Conservation (phyloP, 2,797 vertebrate species). For the Tokudaia tokunoshimensis region DNA sequence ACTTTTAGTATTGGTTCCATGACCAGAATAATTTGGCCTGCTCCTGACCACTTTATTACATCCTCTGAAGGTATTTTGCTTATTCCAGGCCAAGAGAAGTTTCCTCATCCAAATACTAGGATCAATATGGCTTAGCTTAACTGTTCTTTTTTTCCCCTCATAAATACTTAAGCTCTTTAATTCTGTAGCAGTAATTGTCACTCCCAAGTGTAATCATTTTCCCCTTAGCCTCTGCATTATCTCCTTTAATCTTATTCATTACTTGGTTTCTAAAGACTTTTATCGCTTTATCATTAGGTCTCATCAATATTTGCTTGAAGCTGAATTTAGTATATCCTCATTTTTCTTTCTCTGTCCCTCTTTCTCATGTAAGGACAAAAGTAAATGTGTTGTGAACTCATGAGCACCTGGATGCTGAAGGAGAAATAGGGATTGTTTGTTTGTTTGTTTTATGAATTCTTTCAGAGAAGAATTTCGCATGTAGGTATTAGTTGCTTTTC, state of each 20-base stretch:
- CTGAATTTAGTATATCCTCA: background rate
- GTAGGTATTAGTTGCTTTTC: background rate
- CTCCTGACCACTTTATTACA: background rate
- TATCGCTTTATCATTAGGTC: slow-evolving; percentile 41
- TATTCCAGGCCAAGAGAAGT: background rate
- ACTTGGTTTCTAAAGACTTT: background rate
- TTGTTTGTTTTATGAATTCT: background rate
- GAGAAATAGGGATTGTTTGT: background rate
- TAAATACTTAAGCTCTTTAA: slow-evolving; percentile 35
- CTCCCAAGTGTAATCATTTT: slow-evolving; percentile 30
- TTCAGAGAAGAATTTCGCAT: background rate
- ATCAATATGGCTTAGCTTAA: slow-evolving; percentile 18
- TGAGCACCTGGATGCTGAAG: background rate
- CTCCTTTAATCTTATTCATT: slow-evolving; percentile 47
- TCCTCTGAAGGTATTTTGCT: background rate
- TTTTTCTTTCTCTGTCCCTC: background rate
- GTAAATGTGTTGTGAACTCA: background rate
- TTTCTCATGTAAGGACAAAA: background rate
- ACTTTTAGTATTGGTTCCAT: background rate
- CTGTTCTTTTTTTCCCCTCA: background rate
- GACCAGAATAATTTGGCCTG: background rate
- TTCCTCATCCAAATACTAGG: background rate
- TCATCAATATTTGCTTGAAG: slow-evolving; percentile 28
- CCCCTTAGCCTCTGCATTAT: background rate
- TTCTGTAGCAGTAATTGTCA: slow-evolving; percentile 39